These are phyloP conservation scores for Nasonia vitripennis DNA, from an alignment of 1,140 invertebrate species.

Conservation along the genomic window DNA sequence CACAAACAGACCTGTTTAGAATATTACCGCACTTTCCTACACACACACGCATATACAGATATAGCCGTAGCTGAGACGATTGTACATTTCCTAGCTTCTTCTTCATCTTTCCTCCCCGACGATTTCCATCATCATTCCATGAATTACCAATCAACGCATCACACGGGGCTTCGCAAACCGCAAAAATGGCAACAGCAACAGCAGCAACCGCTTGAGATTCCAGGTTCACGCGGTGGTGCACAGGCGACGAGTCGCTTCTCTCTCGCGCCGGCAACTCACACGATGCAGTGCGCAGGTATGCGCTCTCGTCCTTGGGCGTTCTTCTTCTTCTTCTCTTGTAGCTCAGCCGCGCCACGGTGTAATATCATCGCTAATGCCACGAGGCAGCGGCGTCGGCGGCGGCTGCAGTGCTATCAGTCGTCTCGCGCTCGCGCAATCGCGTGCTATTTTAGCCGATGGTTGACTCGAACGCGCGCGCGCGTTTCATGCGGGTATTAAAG, in stretches of 20 bases:
- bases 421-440: neutral
- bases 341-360: neutral
- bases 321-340: neutral
- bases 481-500: neutral
- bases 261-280: neutral
- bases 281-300: neutral
- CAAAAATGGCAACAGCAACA: slow-evolving; percentile 1
- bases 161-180: neutral
- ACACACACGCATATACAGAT: neutral
- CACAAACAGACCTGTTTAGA: neutral
- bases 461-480: neutral
- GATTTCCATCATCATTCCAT: slow-evolving; percentile 33
- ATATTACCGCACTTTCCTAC: neutral
- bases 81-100: neutral
- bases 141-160: slow-evolving; percentile 30
- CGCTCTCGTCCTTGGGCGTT: neutral
- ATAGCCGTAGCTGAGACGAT: neutral
- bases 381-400: neutral
- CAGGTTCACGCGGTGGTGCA: slow-evolving; percentile 17
- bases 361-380: slow-evolving; percentile 37
- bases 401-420: slow-evolving; percentile 29
- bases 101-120: neutral
- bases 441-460: slow-evolving; percentile 13
- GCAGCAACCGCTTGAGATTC: slow-evolving; percentile 21
- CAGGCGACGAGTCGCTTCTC: no score